Conservation (phyloP, 2,888 invertebrate species). For the Tetramorium bicarinatum region DNA sequence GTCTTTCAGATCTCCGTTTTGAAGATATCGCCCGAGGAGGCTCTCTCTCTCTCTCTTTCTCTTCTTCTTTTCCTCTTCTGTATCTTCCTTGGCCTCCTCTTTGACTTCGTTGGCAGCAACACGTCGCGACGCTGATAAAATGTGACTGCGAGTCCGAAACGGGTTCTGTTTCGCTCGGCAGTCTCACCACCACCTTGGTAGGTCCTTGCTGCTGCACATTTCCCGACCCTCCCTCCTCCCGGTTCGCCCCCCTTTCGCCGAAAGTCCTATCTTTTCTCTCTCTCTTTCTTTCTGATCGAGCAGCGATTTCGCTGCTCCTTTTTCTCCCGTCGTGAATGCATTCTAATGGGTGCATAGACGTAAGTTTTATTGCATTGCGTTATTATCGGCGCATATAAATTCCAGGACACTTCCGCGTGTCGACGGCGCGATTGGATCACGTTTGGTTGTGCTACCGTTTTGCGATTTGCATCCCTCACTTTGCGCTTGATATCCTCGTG, state of each 20-base stretch:
- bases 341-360: constrained; percentile 38
- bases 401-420: constrained; percentile 31
- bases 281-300: constrained; percentile 11
- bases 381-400: constrained; percentile 42
- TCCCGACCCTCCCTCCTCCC: constrained; percentile 81
- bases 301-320: constrained; percentile 28
- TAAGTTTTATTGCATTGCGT: constrained; percentile 39
- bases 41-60: neutral
- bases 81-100: constrained; percentile 37
- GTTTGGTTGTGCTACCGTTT: constrained; percentile 7
- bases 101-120: constrained; percentile 64
- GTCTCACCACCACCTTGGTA: constrained; percentile 78
- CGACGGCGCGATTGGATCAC: constrained; percentile 14
- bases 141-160: constrained; percentile 78
- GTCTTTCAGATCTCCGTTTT: neutral
- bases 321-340: constrained; percentile 45
- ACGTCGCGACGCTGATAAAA: constrained; percentile 76
- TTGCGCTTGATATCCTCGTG: neutral
- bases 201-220: constrained; percentile 78
- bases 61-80: constrained; percentile 32
- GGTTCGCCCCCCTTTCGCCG: constrained; percentile 78
- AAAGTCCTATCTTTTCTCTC: constrained; percentile 76
- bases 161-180: constrained; percentile 82
- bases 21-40: neutral
- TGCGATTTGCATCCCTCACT: constrained; percentile 8